phyloP scores from a whole-genome alignment of 2,888 invertebrate genomes.

The Synanthedon tipuliformis region DNA sequence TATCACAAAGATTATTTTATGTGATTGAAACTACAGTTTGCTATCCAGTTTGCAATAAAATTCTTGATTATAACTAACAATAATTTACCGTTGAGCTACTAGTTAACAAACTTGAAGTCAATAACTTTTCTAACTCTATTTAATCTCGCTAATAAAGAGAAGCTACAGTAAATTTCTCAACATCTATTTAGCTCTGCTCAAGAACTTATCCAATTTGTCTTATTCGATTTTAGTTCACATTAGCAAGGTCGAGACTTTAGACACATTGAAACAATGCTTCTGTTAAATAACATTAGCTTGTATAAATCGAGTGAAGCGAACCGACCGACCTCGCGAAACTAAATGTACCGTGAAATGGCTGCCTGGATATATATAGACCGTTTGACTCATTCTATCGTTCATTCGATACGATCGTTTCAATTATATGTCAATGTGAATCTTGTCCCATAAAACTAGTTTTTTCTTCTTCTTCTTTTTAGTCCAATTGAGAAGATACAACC shows the following conservation, averaged over 20 bases:
- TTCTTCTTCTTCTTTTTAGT: too few relatives aligned
- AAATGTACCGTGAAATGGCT: constrained; percentile 36
- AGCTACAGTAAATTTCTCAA: too few relatives aligned
- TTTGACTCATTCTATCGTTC: constrained; percentile 29
- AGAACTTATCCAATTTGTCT: not conserved
- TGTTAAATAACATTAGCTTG: constrained; percentile 20
- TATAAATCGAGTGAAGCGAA: constrained; percentile 29
- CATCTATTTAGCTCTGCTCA: not conserved
- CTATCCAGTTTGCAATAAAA: too few relatives aligned
- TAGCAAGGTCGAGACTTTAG: not conserved
- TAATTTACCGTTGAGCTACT: too few relatives aligned
- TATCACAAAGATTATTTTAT: too few relatives aligned
- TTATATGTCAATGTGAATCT: not conserved
- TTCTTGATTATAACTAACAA: too few relatives aligned
- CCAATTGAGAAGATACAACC: too few relatives aligned
- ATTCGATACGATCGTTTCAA: constrained; percentile 1
- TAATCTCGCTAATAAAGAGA: too few relatives aligned
- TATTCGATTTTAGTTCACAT: not conserved
- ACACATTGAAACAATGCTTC: constrained; percentile 5
- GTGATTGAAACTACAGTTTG: too few relatives aligned
- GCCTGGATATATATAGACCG: constrained; percentile 28
- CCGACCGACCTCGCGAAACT: constrained; percentile 1
- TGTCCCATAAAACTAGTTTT: too few relatives aligned
- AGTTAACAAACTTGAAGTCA: too few relatives aligned
- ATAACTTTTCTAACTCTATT: too few relatives aligned